These are phyloP conservation scores for Oryzias dopingdopingensis DNA, from an alignment of 2,797 vertebrate species.

Conservation along the genomic window DNA sequence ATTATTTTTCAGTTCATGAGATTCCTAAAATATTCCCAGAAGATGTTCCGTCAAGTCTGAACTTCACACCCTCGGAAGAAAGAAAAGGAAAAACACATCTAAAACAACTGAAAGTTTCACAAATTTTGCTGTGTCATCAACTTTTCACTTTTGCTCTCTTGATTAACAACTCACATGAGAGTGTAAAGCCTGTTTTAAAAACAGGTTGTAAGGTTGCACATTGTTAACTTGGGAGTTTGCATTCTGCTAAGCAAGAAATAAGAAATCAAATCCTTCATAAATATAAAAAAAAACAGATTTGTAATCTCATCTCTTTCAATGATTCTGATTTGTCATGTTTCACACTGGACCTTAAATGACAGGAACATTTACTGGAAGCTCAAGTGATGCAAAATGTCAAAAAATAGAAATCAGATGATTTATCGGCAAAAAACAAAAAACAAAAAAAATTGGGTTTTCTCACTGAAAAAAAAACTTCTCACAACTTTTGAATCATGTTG, in stretches of 20 bases:
- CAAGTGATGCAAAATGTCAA: not conserved
- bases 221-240: not conserved
- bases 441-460: no score
- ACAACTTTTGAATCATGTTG: conserved; percentile 18
- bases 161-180: not conserved
- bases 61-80: not conserved
- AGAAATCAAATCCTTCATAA: not conserved
- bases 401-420: not conserved
- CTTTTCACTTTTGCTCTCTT: not conserved
- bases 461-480: not conserved
- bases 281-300: no score
- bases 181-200: not conserved
- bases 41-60: conserved; percentile 21
- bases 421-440: not conserved
- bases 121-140: not conserved
- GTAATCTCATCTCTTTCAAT: no score
- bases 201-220: no score
- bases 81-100: not conserved
- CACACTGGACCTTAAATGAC: no score
- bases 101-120: conserved; percentile 7
- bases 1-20: conserved; percentile 41
- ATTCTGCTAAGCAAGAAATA: not conserved
- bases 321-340: no score
- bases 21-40: conserved; percentile 42
- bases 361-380: no score